Evolutionary conservation across 1,140 invertebrate species (phyloP), one percentile per base, ranked within the genome.

Genomic region (Heliconius eleuchia): DNA sequence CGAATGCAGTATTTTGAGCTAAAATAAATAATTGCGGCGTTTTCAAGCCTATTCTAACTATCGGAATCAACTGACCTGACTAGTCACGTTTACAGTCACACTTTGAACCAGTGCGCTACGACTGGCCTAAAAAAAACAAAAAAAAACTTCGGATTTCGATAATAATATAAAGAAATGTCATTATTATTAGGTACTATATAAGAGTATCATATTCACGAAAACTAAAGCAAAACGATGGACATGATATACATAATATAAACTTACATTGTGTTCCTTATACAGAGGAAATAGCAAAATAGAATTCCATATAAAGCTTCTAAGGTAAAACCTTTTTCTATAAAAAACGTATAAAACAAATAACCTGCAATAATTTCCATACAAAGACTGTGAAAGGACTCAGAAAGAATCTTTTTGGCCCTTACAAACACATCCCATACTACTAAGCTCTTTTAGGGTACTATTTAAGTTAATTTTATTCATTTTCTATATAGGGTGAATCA

Each of bases 401-500:
- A 27, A 66, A 6, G 9, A 30, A 7, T 57, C 16, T 57, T 57
- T 57, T n/a, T 23, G 5, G 6, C 55, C 19, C 42, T 27, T 27
- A 66, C 11, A 30, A 66, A 9, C 11, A 13, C 8, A n/a, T 0
- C 23, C 23, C n/a, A 30, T 66, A 66, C 57, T 27, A 34, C 30
- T 74, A 70, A 74, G 77, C 52, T 74, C 42, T 60, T 74, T 74
- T 70, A 37, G 72, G 70, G 16, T 74, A 57, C 39, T 74, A 78
- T 74, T 74, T 78, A 39, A 74, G 55, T 74, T 74, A 13, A 73
- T 34, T 74, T 74, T 78, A 78, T 74, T 74, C 13, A 73, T 34
- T 78, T 74, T 74, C 74, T 74, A 23, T 74, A 66, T 39, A 30
- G 18, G 50, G 19, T 50, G n/a, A 52, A 60, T 77, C 75, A 70